phyloP scores from a whole-genome alignment of 2,797 vertebrate species.

The Bothrops alternatus region DNA sequence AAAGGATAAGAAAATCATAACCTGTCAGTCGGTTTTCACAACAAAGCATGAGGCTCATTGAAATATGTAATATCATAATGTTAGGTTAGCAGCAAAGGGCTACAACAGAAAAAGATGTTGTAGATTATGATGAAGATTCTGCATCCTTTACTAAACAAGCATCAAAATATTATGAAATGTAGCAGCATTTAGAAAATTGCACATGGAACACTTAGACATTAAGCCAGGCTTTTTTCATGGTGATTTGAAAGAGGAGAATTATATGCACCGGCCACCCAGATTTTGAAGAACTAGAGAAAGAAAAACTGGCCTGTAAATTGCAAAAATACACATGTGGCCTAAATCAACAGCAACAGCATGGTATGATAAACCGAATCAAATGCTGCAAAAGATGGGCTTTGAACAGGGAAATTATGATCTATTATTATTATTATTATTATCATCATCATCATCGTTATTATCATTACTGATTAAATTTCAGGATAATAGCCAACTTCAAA shows the following conservation, averaged over 20 bases:
- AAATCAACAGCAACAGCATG: background rate
- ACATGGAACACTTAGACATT: background rate
- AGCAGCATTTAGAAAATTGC: background rate
- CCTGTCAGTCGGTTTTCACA: background rate
- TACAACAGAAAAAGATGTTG: background rate
- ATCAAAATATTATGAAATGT: background rate
- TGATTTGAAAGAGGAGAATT: background rate
- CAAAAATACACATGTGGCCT: background rate
- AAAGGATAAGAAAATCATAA: background rate
- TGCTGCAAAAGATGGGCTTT: background rate
- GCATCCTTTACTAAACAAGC: background rate
- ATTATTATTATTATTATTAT: too few species aligned
- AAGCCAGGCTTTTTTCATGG: background rate
- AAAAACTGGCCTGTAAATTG: background rate
- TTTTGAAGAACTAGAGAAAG: background rate
- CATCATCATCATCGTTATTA: background rate
- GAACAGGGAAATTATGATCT: background rate
- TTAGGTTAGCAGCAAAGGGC: background rate
- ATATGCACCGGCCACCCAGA: background rate
- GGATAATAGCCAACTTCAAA: background rate
- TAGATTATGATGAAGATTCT: background rate
- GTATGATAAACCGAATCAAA: background rate
- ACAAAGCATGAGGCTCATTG: background rate
- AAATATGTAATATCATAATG: background rate
- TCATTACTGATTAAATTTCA: background rate